Conservation (phyloP, 2,797 vertebrate genomes). For the Pseudochaenichthys georgianus region DNA sequence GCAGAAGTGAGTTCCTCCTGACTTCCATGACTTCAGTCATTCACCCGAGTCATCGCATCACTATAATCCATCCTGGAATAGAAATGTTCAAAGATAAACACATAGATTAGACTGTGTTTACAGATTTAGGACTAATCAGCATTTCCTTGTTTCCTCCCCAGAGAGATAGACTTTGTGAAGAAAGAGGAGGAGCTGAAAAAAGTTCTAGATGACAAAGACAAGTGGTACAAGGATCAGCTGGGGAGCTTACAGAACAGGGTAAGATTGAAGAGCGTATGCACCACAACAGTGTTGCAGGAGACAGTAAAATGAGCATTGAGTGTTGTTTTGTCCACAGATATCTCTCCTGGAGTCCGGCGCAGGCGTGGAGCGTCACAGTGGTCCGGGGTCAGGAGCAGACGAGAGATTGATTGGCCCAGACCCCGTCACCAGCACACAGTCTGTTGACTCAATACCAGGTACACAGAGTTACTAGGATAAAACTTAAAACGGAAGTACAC, state of each 20-base stretch:
- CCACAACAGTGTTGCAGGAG: conserved; percentile 3
- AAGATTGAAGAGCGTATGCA: conserved; percentile 50
- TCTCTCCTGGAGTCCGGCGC: conserved; percentile 83
- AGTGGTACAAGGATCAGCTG: conserved; percentile 87
- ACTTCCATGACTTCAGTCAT: conserved; percentile 1
- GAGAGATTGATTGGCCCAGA: conserved; percentile 60
- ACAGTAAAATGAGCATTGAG: conserved; percentile 21
- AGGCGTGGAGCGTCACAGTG: conserved; percentile 40
- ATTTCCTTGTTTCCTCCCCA: conserved; percentile 71
- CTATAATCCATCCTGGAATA: not conserved
- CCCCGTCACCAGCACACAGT: conserved; percentile 72
- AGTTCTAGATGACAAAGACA: conserved; percentile 89
- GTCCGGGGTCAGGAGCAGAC: conserved; percentile 57
- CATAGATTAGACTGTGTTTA: conserved; percentile 27
- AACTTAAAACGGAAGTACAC: not conserved
- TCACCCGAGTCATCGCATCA: not conserved
- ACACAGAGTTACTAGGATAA: conserved; percentile 15
- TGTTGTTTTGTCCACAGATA: conserved; percentile 78
- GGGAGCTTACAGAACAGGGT: conserved; percentile 87
- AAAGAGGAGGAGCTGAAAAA: conserved; percentile 90
- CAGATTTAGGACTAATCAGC: conserved; percentile 28
- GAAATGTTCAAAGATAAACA: not conserved
- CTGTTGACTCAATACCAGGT: conserved; percentile 80
- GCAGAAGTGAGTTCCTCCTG: conserved; percentile 88
- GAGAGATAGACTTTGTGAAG: conserved; percentile 92